A percentile compares a stretch with the other conserved stretches of the same genome.
phyloP scores from a whole-genome alignment of 1,140 invertebrate species.

The Ectropis grisescens region DNA sequence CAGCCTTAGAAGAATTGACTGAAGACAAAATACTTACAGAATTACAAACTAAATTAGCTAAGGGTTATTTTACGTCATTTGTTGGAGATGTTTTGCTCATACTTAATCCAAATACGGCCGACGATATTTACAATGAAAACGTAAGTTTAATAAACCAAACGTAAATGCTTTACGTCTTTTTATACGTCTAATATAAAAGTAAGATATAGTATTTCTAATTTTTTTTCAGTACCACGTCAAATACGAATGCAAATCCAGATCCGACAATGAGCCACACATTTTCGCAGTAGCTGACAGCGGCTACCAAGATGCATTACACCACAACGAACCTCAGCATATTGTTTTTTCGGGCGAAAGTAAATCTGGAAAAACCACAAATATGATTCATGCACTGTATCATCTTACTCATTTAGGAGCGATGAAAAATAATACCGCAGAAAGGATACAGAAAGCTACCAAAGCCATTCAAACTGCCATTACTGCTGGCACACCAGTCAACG shows the following conservation, averaged over 20 bases:
- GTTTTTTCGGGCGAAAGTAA: conserved; percentile 86
- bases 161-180: neutral
- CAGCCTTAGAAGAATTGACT: conserved; percentile 81
- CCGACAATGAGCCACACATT: conserved; percentile 92
- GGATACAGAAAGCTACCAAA: conserved; percentile 79
- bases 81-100: conserved; percentile 91
- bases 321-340: conserved; percentile 85
- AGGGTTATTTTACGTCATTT: conserved; percentile 86
- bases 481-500: conserved; percentile 87
- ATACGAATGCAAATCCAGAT: conserved; percentile 88
- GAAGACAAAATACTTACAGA: conserved; percentile 85
- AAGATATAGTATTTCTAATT: no score
- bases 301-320: conserved; percentile 88
- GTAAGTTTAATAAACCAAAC: no score
- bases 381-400: conserved; percentile 80
- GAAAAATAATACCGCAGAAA: conserved; percentile 73
- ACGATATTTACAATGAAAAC: conserved; percentile 76
- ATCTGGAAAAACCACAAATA: conserved; percentile 87
- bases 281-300: conserved; percentile 90
- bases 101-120: conserved; percentile 85
- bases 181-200: conserved; percentile 4
- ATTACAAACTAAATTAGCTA: conserved; percentile 78
- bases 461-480: conserved; percentile 87
- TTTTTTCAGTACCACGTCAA: conserved; percentile 80
- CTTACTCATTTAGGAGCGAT: conserved; percentile 79